Evolutionary conservation across 2,888 invertebrate species (phyloP).

Genomic region (Hypolimnas misippus): DNA sequence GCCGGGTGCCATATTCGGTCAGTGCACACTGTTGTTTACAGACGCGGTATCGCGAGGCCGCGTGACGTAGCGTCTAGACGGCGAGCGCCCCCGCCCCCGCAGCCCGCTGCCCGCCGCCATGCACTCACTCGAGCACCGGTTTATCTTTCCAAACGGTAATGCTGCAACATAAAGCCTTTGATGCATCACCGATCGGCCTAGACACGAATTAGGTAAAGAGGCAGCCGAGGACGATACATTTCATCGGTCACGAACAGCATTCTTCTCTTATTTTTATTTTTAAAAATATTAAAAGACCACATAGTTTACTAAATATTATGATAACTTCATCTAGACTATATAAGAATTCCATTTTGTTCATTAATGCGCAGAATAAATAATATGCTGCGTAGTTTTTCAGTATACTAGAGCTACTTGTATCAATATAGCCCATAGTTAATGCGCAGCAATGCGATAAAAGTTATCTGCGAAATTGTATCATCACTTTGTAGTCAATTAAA

Average conservation of each 20-base stretch:
- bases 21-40: slow-evolving; percentile 83
- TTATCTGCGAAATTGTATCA: no score
- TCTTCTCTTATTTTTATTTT: neutral
- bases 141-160: slow-evolving; percentile 80
- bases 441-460: neutral
- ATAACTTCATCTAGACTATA: no score
- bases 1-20: slow-evolving; percentile 82
- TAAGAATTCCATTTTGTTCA: neutral
- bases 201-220: slow-evolving; percentile 41
- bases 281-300: neutral
- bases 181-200: slow-evolving; percentile 46
- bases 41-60: slow-evolving; percentile 85
- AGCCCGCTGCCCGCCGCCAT: slow-evolving; percentile 57
- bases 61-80: slow-evolving; percentile 85
- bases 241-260: slow-evolving; percentile 6
- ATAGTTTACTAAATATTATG: neutral
- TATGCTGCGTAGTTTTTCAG: neutral
- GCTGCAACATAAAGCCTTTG: slow-evolving; percentile 63
- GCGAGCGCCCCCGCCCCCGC: slow-evolving; percentile 58
- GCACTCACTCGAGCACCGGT: slow-evolving; percentile 79
- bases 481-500: no score
- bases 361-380: neutral
- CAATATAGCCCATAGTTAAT: neutral
- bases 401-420: neutral
- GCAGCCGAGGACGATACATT: slow-evolving; percentile 31